Base-by-base conservation (phyloP, 2,797 vertebrate species). In the Peromyscus nudipes region DNA sequence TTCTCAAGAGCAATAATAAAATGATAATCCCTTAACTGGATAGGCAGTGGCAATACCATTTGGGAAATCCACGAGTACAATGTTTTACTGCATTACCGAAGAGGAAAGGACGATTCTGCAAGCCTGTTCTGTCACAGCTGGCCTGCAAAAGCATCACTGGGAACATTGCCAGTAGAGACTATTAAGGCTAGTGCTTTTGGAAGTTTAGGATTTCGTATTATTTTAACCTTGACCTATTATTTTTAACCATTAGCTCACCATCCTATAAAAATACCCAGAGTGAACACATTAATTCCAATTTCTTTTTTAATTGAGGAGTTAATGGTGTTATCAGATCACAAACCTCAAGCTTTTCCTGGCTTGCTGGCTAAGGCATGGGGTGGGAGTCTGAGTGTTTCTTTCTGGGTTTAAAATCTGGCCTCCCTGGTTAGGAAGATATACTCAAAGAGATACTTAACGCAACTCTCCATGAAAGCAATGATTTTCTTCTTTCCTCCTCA, bases 151-250 rank as follows among this genome's bases (percentile, higher is more conserved):
- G 46, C 37, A 37, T 6, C 43, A 4, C 40, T 79, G 43, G 43
- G 52, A 92, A 76, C 29, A 31, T 2, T 29, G 92, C 62, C 87
- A 64, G 34, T 31, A 37, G 87, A 81, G 37, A 79, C 34, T 29
- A 31, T 55, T 49, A 46, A 67, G 43, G 37, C 29, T 79, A 62
- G 67, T 21, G 3, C n/a, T 76, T 89, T 46, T 21, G 31, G 57
- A 92, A 96, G 73, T 46, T 94, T 71, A 80, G 83, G 65, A 57
- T 79, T 73, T 79, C 83, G 43, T 31, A 62, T 23, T 83, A 91
- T 81, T 69, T 79, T 69, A 89, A 96, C 34, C n/a, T 60, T 81
- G 82, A n/a, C 37, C 79, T 89, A 34, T 80, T 89, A 46, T 60
- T 81, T 75, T 71, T 89, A 84, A 71, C 31, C 8, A 79, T 73